These are phyloP conservation scores for Apis cerana DNA, from an alignment of 1,140 invertebrate genomes.

Conservation along the genomic window DNA sequence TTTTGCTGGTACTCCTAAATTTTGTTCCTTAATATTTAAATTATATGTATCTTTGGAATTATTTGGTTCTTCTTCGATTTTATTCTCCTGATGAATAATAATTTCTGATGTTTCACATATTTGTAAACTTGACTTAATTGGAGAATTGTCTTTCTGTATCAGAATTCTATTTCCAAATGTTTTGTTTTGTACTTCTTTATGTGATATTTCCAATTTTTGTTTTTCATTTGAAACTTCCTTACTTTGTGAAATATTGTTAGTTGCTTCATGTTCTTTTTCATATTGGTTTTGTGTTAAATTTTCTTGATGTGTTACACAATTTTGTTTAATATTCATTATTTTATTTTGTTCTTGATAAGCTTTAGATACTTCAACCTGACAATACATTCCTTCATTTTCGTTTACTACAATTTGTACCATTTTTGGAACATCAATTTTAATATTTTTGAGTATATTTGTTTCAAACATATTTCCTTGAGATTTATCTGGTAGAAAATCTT, in stretches of 20 bases:
- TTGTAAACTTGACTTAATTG: not conserved
- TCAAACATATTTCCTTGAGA: not conserved
- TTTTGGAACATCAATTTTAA: not conserved
- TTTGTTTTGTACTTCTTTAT: not conserved
- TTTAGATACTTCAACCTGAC: not conserved
- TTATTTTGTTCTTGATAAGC: not conserved
- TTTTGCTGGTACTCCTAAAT: not conserved
- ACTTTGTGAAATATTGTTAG: not conserved
- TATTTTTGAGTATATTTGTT: not conserved
- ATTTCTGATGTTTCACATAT: not conserved
- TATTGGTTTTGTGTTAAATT: conserved; percentile 1
- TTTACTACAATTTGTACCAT: not conserved
- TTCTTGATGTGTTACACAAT: not conserved
- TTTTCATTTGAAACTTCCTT: not conserved
- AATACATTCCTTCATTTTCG: not conserved
- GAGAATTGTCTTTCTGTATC: not conserved
- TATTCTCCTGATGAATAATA: not conserved
- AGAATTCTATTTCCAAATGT: not conserved
- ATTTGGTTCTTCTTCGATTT: not conserved
- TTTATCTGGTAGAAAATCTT: too few relatives aligned
- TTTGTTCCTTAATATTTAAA: not conserved
- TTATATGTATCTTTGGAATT: too few relatives aligned
- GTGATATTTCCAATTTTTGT: not conserved
- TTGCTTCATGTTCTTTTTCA: not conserved
- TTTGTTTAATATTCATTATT: not conserved